Evolutionary conservation across 2,113 vertebrate species (phyloP), one percentile per base, ranked within the genome.

Genomic region (Phalacrocorax carbo): DNA sequence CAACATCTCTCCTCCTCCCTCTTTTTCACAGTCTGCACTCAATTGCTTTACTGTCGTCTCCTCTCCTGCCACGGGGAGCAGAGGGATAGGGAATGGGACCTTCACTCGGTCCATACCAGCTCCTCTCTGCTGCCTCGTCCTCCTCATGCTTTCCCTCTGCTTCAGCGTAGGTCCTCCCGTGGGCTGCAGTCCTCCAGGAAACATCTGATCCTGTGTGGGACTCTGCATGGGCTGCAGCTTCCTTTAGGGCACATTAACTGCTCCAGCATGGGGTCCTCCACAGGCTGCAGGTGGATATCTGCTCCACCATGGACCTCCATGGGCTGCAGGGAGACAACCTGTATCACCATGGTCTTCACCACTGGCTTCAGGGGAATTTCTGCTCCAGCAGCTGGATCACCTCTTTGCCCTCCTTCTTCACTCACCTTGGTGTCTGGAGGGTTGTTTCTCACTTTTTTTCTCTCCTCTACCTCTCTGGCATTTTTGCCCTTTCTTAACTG

Each of bases 1-100:
- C 9, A 55, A 0, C 14, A 42, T 9, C 13, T 68, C 21, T 25
- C 6, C 7, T 8, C 2, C 20, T 69, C 34, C 34, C 13, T 15
- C 14, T 69, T 91, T 75, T 73, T 52, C 44, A 34, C 58, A 19
- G 29, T 17, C 29, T 25, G 21, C 16, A 15, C 20, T 68, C 48
- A 20, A 6, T 30, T 48, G 30, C 51, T 81, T 70, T 46, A 36
- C 8, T 77, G 17, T 29, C 36, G 7, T 52, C 57, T 18, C 32
- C 17, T 77, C 17, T 72, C 5, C 40, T 1, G 0, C 18, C n/a
- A 21, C n/a, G 21, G 36, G 10, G 5, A 1, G 0, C 21, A 84
- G 29, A 13, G 5, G 10, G 3, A 19, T 13, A 34, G 23, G 8
- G 7, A 64, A 34, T 12, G 13, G 42, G 25, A 29, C 9, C 61